Conservation (phyloP, 2,113 vertebrate genomes). For the Sakesphorus luctuosus region DNA sequence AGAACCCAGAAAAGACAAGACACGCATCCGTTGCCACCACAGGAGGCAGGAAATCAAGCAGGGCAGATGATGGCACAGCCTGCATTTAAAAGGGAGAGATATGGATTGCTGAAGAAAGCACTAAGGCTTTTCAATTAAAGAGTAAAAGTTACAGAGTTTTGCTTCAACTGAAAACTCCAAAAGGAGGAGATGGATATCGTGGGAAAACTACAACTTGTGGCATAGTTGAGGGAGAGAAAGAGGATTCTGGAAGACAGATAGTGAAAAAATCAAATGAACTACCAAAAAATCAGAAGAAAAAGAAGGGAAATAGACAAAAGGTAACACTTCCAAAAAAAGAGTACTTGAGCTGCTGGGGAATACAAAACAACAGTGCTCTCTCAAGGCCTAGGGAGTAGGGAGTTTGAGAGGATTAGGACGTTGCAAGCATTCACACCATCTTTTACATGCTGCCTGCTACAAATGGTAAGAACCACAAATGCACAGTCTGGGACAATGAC, state of each 20-base stretch:
- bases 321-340: neutral
- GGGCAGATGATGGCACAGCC: neutral
- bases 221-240: neutral
- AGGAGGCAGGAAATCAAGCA: neutral
- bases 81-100: neutral
- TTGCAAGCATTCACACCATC: neutral
- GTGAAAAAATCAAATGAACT: neutral
- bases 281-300: neutral
- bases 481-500: rapidly evolving
- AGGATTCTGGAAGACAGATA: neutral
- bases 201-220: neutral
- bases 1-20: neutral
- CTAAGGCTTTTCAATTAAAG: neutral
- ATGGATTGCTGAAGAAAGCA: neutral
- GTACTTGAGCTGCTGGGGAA: neutral
- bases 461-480: neutral
- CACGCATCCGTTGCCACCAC: rapidly evolving
- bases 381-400: neutral
- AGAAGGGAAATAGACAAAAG: neutral
- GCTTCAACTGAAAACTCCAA: neutral
- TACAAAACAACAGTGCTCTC: neutral
- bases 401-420: neutral
- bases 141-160: neutral
- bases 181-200: neutral
- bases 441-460: neutral